Base-by-base conservation (phyloP, 2,113 vertebrate genomes). In the Nettapus auritus region DNA sequence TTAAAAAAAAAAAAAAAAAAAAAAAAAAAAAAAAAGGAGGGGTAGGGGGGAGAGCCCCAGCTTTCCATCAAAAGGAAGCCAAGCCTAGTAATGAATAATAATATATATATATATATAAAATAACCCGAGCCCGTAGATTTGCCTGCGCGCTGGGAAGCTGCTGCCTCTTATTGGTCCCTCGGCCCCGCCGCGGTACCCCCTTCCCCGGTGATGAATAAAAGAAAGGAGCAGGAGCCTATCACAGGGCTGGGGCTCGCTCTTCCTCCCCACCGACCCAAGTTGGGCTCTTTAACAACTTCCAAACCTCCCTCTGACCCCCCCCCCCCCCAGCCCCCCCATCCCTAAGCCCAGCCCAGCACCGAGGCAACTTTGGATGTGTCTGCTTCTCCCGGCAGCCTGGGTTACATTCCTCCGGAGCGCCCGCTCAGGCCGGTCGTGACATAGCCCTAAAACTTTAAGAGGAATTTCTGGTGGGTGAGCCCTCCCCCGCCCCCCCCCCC, bases 141-240 rank as follows among this genome's bases (percentile, higher is more conserved):
- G 56, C 38, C 57, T 42, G 82, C 17, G 94, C n/a, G 79, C 33
- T 81, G 60, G 82, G 92, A 53, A 64, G 82, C 86, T 95, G 94
- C 88, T 66, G 92, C 64, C 89, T 97, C 91, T 96, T 97, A 98
- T 98, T 98, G 98, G 99, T 97, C 97, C 96, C 71, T 46, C 46
- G 46, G 46, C 46, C 20, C 46, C 46, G 89, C 95, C 96, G 97
- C 89, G 97, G 93, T 98, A 97, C 98, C 98, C 93, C 98, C 98
- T 97, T 98, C 97, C 96, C 96, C 98, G 94, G 97, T 46, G 98
- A 97, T 97, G 98, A 98, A 99, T 99, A 98, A 99, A 99, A 98
- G 99, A 98, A 97, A 97, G 95, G 89, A 69, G 94, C 91, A 93
- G 48, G 97, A 98, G 98, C 99, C 99, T 98, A 99, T 99, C 98